Conservation (phyloP, 2,113 vertebrate species). For the Nycticorax nycticorax region DNA sequence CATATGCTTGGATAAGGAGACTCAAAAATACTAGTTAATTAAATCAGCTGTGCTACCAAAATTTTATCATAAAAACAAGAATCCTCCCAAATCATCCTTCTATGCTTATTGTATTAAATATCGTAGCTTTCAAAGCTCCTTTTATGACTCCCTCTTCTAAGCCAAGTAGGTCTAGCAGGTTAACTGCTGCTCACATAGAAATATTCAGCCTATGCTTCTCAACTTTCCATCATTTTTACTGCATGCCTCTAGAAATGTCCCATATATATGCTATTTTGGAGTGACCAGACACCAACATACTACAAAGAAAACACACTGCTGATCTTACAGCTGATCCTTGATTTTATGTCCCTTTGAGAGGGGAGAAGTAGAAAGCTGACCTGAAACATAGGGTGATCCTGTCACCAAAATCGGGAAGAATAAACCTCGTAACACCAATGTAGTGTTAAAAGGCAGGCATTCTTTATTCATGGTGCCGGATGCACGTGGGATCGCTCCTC, state of each 20-base stretch:
- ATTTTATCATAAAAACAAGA: not conserved
- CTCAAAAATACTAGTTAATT: not conserved
- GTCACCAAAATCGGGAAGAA: no score
- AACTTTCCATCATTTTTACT: not conserved
- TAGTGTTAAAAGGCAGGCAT: no score
- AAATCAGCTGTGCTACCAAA: not conserved
- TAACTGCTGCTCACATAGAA: not conserved
- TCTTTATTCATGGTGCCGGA: no score
- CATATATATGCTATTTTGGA: not conserved
- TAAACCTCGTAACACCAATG: no score
- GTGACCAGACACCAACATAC: not conserved
- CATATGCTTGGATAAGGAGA: not conserved
- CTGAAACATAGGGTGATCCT: not conserved
- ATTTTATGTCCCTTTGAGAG: not conserved
- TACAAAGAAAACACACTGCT: not conserved
- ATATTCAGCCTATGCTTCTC: not conserved
- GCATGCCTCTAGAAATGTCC: not conserved
- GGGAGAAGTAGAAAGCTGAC: not conserved
- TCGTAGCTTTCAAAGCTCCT: not conserved
- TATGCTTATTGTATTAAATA: not conserved
- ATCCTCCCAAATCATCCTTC: not conserved
- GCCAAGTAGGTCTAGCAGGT: not conserved
- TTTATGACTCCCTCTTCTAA: not conserved
- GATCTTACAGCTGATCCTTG: not conserved
- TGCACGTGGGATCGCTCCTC: no score